phyloP scores from a whole-genome alignment of 2,888 invertebrate species.

The Sesia bembeciformis region DNA sequence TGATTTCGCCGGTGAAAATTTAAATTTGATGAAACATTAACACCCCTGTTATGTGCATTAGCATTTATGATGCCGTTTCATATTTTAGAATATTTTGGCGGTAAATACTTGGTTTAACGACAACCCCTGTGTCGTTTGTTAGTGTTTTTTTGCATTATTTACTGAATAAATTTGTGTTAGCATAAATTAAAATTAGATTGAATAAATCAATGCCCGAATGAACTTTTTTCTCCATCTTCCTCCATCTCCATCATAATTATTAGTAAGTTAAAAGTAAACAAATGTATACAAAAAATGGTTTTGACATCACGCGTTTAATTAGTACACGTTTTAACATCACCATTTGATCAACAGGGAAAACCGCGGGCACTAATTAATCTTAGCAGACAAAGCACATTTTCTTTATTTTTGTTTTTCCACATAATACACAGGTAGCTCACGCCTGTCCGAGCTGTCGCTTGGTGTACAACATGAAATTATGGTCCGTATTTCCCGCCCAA shows the following conservation, averaged over 20 bases:
- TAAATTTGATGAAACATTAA: conserved; percentile 6
- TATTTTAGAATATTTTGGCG: conserved; percentile 4
- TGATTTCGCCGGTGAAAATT: conserved; percentile 1
- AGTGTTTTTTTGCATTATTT: background rate
- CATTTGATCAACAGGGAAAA: no score
- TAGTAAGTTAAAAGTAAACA: no score
- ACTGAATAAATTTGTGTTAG: no score
- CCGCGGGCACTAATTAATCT: no score
- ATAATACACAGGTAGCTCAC: background rate
- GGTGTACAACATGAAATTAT: background rate
- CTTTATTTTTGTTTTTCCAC: background rate
- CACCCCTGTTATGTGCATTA: conserved; percentile 4
- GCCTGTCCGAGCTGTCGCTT: background rate
- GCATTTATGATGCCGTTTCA: conserved; percentile 4
- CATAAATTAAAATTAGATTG: no score
- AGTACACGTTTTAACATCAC: no score
- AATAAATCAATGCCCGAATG: no score
- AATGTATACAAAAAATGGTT: no score
- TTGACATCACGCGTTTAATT: no score
- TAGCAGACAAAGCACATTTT: no score
- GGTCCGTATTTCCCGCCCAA: background rate
- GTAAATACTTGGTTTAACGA: background rate
- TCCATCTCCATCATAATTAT: no score
- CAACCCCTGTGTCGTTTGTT: background rate
- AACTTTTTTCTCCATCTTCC: no score